These are phyloP conservation scores for Limnephilus auricula DNA, from an alignment of 2,888 invertebrate genomes.

Conservation along the genomic window DNA sequence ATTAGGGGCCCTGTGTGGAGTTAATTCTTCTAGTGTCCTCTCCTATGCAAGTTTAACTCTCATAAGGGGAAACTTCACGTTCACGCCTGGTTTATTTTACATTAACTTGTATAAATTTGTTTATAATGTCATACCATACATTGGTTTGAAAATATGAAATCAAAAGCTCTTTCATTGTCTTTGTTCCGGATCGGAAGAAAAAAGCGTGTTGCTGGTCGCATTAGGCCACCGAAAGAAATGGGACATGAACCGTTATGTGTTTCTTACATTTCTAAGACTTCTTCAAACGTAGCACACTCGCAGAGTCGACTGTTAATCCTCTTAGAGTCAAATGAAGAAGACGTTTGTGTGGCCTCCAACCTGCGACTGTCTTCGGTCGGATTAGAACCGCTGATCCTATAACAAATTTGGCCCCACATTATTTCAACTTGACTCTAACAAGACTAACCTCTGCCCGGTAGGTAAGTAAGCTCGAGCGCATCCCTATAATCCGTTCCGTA, in stretches of 20 bases:
- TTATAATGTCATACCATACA: not conserved
- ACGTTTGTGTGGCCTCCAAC: conserved; percentile 67
- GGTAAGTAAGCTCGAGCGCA: not conserved
- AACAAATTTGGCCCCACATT: conserved; percentile 32
- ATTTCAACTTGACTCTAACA: conserved; percentile 23
- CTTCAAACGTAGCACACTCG: conserved; percentile 63
- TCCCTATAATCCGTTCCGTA: not conserved
- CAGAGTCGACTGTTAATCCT: conserved; percentile 63
- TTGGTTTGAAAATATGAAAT: not conserved
- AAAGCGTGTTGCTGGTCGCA: not conserved
- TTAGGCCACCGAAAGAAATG: conserved; percentile 6
- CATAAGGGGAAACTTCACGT: too few relatives aligned
- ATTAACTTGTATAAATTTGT: too few relatives aligned
- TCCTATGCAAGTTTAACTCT: too few relatives aligned
- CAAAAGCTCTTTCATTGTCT: too few relatives aligned
- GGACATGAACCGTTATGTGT: not conserved
- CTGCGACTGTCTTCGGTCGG: conserved; percentile 61
- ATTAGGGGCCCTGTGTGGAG: too few relatives aligned
- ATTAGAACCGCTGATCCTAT: conserved; percentile 50
- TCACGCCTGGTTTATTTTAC: too few relatives aligned
- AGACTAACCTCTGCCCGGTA: not conserved
- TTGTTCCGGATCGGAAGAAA: not conserved
- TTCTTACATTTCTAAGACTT: conserved; percentile 51
- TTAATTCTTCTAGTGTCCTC: too few relatives aligned
- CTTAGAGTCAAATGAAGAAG: conserved; percentile 62